Percentiles rank a stretch among this genome's conserved stretches.
Conservation (phyloP, 2,888 invertebrate genomes). For the Ormyrus rosae region DNA sequence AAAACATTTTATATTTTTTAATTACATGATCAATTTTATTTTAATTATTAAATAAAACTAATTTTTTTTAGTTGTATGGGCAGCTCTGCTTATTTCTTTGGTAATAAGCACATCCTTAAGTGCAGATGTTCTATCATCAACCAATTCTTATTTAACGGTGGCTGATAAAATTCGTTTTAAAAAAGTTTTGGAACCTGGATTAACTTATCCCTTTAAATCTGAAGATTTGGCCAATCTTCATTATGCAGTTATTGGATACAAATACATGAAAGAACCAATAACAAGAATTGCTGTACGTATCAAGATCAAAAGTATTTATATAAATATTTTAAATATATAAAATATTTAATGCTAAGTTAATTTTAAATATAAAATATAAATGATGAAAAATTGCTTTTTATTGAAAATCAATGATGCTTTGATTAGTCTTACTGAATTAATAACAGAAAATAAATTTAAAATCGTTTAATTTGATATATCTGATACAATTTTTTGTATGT, state of each 20-base stretch:
- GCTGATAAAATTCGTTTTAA: constrained; percentile 69
- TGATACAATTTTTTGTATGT: constrained; percentile 6
- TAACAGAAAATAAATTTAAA: background rate
- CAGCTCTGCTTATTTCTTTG: constrained; percentile 50
- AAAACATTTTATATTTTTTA: too few relatives aligned
- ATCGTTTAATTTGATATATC: constrained; percentile 16
- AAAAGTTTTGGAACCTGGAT: constrained; percentile 69
- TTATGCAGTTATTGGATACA: constrained; percentile 85
- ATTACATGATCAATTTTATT: too few relatives aligned
- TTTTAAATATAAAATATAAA: constrained; percentile 14
- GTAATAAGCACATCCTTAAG: constrained; percentile 52
- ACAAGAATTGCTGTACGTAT: constrained; percentile 78
- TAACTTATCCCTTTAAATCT: constrained; percentile 57
- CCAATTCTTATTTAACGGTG: constrained; percentile 69
- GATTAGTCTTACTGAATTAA: constrained; percentile 74
- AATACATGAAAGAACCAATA: constrained; percentile 81
- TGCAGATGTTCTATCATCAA: constrained; percentile 67
- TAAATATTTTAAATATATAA: constrained; percentile 7
- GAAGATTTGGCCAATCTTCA: constrained; percentile 83
- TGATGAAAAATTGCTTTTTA: constrained; percentile 65
- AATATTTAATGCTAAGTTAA: background rate
- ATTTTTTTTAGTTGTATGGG: constrained; percentile 59
- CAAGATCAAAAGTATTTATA: constrained; percentile 44
- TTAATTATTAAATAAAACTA: too few relatives aligned
- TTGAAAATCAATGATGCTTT: constrained; percentile 64